phyloP scores from a whole-genome alignment of 2,797 vertebrate genomes.

The Ficedula albicollis region DNA sequence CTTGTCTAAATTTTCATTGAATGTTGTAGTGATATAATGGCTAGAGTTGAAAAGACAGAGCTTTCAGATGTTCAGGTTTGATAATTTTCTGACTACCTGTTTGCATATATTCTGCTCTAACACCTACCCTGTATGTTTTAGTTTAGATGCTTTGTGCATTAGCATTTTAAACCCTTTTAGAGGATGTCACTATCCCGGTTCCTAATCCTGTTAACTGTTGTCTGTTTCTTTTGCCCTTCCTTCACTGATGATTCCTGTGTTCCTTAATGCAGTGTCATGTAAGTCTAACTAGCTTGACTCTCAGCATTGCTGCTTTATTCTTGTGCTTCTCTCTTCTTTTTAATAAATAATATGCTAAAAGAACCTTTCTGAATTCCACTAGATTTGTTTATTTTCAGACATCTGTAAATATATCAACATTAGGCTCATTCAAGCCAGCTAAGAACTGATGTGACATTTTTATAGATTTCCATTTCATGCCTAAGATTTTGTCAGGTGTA shows the following conservation, averaged over 20 bases:
- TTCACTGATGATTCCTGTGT: conserved; percentile 89
- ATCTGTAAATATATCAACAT: conserved; percentile 8
- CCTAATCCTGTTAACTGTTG: conserved; percentile 82
- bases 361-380: not conserved
- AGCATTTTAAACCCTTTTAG: conserved; percentile 45
- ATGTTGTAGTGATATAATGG: not conserved
- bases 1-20: not conserved
- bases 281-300: conserved; percentile 86
- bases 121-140: conserved; percentile 47
- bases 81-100: conserved; percentile 37
- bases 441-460: not conserved
- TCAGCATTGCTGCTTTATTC: conserved; percentile 66
- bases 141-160: conserved; percentile 68
- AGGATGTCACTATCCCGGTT: conserved; percentile 66
- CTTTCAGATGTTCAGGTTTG: not conserved
- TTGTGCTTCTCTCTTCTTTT: conserved; percentile 1
- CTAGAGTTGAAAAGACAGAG: not conserved
- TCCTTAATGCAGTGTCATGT: conserved; percentile 99
- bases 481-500: not conserved
- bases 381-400: not conserved
- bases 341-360: conserved; percentile 6
- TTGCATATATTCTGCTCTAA: conserved; percentile 64
- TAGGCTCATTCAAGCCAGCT: conserved; percentile 15
- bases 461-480: conserved; percentile 32
- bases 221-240: conserved; percentile 84